Evolutionary conservation across 2,888 invertebrate species (phyloP).

Genomic region (Drosophila nr. perissopoda): DNA sequence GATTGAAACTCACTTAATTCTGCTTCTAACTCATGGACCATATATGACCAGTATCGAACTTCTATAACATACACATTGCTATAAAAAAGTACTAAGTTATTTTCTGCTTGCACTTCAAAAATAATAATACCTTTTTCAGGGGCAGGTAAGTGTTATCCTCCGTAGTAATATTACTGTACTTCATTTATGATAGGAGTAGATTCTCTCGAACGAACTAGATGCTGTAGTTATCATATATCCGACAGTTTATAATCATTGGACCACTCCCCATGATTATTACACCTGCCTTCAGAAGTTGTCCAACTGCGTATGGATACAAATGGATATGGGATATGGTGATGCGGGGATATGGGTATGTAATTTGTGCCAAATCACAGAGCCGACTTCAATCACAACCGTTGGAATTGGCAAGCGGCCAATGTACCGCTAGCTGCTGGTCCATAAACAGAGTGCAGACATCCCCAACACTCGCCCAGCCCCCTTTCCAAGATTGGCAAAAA

Average conservation of each 20-base stretch:
- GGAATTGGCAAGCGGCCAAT: constrained; percentile 58
- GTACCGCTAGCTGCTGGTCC: constrained; percentile 72
- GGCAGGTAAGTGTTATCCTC: neutral
- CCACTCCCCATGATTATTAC: neutral
- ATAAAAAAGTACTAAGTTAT: neutral
- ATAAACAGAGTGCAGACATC: constrained; percentile 61
- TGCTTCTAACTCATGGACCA: neutral
- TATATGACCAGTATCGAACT: neutral
- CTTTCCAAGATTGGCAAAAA: constrained; percentile 22
- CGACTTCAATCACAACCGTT: constrained; percentile 49
- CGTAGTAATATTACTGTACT: neutral
- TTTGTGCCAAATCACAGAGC: constrained; percentile 49
- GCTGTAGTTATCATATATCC: neutral
- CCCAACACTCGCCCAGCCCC: neutral
- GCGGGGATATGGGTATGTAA: constrained; percentile 16
- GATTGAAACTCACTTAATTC: neutral
- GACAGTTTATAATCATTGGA: neutral
- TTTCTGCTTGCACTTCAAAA: neutral
- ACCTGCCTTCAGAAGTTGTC: constrained; percentile 5
- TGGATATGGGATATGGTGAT: constrained; percentile 1
- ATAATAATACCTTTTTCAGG: neutral
- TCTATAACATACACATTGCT: neutral
- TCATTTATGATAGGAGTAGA: neutral
- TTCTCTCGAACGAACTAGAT: neutral
- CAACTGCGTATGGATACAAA: neutral